Conservation (phyloP, 2,888 invertebrate species). For the Lepas anatifera region DNA sequence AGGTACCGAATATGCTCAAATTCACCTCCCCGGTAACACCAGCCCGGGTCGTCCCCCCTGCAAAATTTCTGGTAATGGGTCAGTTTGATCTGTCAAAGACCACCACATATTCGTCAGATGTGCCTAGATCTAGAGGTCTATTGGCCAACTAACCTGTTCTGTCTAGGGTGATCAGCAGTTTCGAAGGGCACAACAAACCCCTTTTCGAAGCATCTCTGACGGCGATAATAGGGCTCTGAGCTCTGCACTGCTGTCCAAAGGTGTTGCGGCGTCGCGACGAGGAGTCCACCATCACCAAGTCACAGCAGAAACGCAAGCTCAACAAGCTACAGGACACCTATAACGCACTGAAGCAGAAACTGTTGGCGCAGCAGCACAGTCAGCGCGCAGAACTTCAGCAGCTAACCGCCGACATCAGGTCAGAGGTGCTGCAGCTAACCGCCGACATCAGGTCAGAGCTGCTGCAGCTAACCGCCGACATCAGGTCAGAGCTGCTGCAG, state of each 20-base stretch:
- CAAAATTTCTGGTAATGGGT: too few relatives aligned
- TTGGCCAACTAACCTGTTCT: too few relatives aligned
- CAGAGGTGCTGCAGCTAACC: constrained; percentile 26
- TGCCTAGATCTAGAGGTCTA: too few relatives aligned
- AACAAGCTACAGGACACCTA: constrained; percentile 62
- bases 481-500: too few relatives aligned
- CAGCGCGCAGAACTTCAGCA: constrained; percentile 52
- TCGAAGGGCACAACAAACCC: too few relatives aligned
- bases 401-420: constrained; percentile 53
- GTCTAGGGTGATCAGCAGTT: too few relatives aligned
- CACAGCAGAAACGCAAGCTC: constrained; percentile 61
- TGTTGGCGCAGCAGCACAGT: constrained; percentile 50
- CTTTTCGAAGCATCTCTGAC: too few relatives aligned
- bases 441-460: background rate
- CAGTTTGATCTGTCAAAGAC: too few relatives aligned
- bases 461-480: background rate
- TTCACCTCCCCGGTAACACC: too few relatives aligned
- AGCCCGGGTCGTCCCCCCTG: too few relatives aligned
- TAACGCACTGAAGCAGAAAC: constrained; percentile 49
- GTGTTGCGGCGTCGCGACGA: constrained; percentile 21
- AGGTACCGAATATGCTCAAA: too few relatives aligned
- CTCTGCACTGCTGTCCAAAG: constrained; percentile 16
- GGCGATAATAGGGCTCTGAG: background rate
- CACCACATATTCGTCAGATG: too few relatives aligned
- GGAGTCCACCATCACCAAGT: constrained; percentile 30